Evolutionary conservation across 1,140 invertebrate species (phyloP), one percentile per base, ranked within the genome.

Genomic region (Aphidius gifuensis): DNA sequence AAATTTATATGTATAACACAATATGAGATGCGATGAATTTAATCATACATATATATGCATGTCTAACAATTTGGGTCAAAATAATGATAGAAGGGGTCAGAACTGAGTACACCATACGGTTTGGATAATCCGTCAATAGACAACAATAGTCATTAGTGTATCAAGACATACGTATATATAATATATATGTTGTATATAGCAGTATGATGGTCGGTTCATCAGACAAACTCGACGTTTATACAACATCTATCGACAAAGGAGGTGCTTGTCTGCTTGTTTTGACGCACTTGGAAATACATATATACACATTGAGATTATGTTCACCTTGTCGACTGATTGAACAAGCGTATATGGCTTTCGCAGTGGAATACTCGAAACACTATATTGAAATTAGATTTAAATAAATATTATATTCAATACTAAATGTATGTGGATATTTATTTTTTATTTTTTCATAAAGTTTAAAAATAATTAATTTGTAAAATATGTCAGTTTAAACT

Each of bases 131-230:
- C 54, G 23, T 54, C 57, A 63, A 70, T 70, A 64, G 65, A 57
- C 69, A 73, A 71, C 71, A 71, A 73, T 74, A 61, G 68, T 74
- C 71, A 71, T 75, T 74, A 74, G 69, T 59, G 69, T 60, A 66
- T 71, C 57, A 63, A 64, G 38, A 32, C 53, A 55, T 16, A 16
- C 16, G 16, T 16, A 16, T 16, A 16, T 16, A 16, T 16, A 16
- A 16, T 16, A 16, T 16, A 55, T 55, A 65, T 60, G 56, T 32
- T 1, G 23, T 65, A 60, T 59, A 62, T 59, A 62, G 38, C 62
- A 7, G 53, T 32, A 69, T 67, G 68, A 71, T 70, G 68, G 68
- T 70, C 66, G 64, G 40, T 62, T 61, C 63, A 62, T 54, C 62
- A 63, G 63, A 66, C 62, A 69, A 71, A 71, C 67, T 66, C 60